Base-by-base conservation (phyloP, 2,888 invertebrate genomes). In the Nemoura dubitans region DNA sequence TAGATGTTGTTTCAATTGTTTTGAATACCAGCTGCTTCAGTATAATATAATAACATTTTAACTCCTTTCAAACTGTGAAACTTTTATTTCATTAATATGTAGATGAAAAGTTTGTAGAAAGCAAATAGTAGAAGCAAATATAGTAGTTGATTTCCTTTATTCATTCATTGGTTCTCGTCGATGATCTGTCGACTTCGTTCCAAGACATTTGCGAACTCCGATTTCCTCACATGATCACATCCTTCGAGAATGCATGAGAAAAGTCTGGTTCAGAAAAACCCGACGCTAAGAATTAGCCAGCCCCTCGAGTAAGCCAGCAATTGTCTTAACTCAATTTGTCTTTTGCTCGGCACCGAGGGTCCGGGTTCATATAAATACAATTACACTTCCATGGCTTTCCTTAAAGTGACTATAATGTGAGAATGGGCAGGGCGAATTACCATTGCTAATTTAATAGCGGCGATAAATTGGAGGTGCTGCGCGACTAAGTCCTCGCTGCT, bases 381-480 rank as follows among this genome's bases (percentile, higher is more conserved):
- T 84, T 84, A 84, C 84, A 84, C 76, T 84, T 76, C 59, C 84
- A 26, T 59, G 76, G 84, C 84, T 76, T 84, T 84, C 43, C 27
- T 84, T 84, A 76, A 76, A 76, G 84, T 84, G 84, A 59, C 29
- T 28, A 43, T 84, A 84, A 87, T 84, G 81, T 87, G 87, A 81
- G 83, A 87, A 87, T 42, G 81, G 85, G 76, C 43, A 76, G 26
- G 76, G 84, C 29, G 84, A 83, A 87, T 87, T 87, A 87, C 86
- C 87, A 87, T 87, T 87, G 87, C 87, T 86, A 87, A 87, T 87
- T 87, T 87, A 87, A 87, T 87, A 83, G 86, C 43, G 76, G 86
- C 80, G 76, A 87, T 87, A 87, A 87, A 87, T 86, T 87, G 59
- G 36, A 43, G 59, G 84, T n/a, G 28, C 78, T 6, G 36, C 36